phyloP scores from a whole-genome alignment of 2,797 vertebrate species.

The Xiphophorus birchmanni region DNA sequence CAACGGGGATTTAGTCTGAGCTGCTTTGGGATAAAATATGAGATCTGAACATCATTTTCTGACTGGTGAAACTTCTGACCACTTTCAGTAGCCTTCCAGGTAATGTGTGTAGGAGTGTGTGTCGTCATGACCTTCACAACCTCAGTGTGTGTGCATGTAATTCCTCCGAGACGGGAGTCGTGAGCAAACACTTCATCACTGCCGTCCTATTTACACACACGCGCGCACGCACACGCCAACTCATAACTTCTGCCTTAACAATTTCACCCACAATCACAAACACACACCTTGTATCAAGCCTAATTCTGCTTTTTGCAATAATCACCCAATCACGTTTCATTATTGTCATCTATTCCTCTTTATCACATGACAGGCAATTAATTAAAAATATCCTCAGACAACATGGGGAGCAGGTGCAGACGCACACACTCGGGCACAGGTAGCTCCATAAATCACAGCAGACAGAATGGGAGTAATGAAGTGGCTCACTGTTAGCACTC shows the following conservation, averaged over 20 bases:
- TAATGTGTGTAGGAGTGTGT: constrained; percentile 29
- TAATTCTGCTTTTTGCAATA: constrained; percentile 49
- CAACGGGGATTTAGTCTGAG: background rate
- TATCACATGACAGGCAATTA: constrained; percentile 51
- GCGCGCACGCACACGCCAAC: background rate
- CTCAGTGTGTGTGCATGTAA: constrained; percentile 18
- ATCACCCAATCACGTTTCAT: constrained; percentile 60
- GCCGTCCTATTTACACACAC: constrained; percentile 59
- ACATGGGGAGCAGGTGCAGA: constrained; percentile 44
- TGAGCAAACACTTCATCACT: constrained; percentile 61
- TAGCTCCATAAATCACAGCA: constrained; percentile 68
- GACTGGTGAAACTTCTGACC: constrained; percentile 30
- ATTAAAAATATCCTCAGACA: constrained; percentile 55
- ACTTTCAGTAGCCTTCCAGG: constrained; percentile 29
- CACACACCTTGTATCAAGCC: background rate
- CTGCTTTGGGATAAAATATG: background rate
- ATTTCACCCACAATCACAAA: constrained; percentile 4
- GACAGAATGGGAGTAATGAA: constrained; percentile 75
- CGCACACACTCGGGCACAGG: constrained; percentile 37
- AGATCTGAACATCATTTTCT: background rate
- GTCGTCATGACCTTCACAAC: constrained; percentile 42
- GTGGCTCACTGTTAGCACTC: constrained; percentile 46
- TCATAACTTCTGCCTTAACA: constrained; percentile 16
- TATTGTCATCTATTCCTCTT: constrained; percentile 54
- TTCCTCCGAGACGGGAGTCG: constrained; percentile 58